A percentile compares a stretch with the other conserved stretches of the same genome.
Evolutionary conservation across 2,888 invertebrate species (phyloP).

Genomic region (Alviniconcha strummeri): DNA sequence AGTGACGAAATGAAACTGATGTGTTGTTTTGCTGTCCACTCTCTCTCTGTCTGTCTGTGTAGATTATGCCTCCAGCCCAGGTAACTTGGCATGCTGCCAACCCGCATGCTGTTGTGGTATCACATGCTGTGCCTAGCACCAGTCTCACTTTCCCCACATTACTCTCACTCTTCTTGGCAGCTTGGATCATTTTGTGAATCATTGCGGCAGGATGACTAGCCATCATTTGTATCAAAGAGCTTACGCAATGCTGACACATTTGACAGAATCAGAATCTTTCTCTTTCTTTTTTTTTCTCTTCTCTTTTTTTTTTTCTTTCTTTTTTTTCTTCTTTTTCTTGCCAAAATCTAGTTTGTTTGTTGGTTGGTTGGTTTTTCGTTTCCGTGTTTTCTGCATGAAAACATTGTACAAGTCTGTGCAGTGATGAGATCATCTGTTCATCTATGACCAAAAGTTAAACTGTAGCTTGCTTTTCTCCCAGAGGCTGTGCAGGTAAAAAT

Average conservation of each 20-base stretch:
- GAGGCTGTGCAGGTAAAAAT: too few species aligned
- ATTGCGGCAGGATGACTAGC: too few species aligned
- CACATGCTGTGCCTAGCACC: too few species aligned
- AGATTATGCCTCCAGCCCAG: conserved; percentile 20
- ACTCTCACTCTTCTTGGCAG: too few species aligned
- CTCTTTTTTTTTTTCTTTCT: neutral
- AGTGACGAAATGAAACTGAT: neutral
- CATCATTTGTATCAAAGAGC: too few species aligned
- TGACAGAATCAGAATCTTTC: neutral
- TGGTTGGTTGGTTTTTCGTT: neutral
- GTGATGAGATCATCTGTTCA: too few species aligned
- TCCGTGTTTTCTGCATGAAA: too few species aligned
- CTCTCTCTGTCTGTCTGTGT: conserved; percentile 6
- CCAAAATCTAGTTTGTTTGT: neutral
- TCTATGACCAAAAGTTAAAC: too few species aligned
- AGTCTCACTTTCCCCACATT: too few species aligned
- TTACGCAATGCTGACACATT: neutral
- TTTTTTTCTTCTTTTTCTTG: neutral
- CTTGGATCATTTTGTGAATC: too few species aligned
- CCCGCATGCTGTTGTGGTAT: neutral
- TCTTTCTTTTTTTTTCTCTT: neutral
- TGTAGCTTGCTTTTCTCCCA: too few species aligned
- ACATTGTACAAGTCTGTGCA: too few species aligned
- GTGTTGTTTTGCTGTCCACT: neutral
- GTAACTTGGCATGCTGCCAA: conserved; percentile 22